These are phyloP conservation scores for Brachionichthys hirsutus DNA, from an alignment of 2,113 vertebrate species.

Conservation along the genomic window DNA sequence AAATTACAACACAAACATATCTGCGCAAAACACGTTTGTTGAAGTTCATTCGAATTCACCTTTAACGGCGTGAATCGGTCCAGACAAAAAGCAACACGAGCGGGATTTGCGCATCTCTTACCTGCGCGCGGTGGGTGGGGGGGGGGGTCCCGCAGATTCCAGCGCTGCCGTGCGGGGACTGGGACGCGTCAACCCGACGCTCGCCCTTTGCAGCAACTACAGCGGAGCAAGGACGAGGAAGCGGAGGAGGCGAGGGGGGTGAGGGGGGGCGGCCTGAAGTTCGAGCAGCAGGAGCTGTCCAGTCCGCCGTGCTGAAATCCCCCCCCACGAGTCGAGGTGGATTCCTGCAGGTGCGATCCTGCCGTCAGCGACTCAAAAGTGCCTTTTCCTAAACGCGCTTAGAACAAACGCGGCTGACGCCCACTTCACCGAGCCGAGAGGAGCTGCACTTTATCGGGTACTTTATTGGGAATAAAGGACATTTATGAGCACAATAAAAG, in stretches of 20 bases:
- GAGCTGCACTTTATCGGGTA: background rate
- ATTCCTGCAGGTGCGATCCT: constrained; percentile 52
- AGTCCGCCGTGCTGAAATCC: constrained; percentile 72
- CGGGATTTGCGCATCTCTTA: constrained; percentile 36
- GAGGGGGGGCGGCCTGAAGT: constrained; percentile 51
- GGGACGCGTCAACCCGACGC: constrained; percentile 8
- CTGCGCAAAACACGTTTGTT: background rate
- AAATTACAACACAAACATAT: background rate
- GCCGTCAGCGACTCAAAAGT: constrained; percentile 26
- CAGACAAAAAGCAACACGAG: background rate
- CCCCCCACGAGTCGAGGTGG: constrained; percentile 5
- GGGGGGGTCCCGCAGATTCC: constrained; percentile 31
- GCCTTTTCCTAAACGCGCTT: constrained; percentile 16
- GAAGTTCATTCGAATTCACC: constrained; percentile 31
- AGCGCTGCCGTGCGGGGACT: constrained; percentile 33
- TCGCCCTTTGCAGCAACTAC: constrained; percentile 39
- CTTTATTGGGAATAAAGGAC: background rate
- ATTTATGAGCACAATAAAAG: too few species aligned
- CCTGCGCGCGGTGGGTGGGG: too few species aligned
- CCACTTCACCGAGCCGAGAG: constrained; percentile 6
- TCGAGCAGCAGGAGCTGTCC: constrained; percentile 70
- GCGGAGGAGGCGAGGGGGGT: constrained; percentile 18
- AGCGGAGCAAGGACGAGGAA: constrained; percentile 9
- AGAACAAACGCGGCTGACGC: constrained; percentile 11
- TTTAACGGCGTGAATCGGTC: background rate